Base-by-base conservation (phyloP, 2,797 vertebrate genomes). In the Limosa lapponica region DNA sequence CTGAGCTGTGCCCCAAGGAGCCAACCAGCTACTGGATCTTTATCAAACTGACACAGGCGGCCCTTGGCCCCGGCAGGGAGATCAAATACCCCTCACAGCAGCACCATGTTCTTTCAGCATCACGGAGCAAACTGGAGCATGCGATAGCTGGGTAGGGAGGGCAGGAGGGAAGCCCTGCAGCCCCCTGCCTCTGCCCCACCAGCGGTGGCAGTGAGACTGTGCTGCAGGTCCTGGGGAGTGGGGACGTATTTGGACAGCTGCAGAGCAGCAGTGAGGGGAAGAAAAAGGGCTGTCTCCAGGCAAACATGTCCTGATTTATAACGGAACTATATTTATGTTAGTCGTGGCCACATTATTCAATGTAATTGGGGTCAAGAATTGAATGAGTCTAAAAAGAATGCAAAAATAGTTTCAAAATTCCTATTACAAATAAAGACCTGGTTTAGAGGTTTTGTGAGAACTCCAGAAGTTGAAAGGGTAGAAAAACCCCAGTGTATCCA, bases 401-500 rank as follows among this genome's bases (percentile, higher is more conserved):
- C 92, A 94, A 95, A 95, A 96, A 87, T 93, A 89, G 41, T 92
- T 96, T 96, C 91, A 95, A 89, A 96, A 95, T 95, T 96, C 78
- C 74, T 82, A 55, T 95, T 89, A 92, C 89, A 95, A 94, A 91
- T 90, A 93, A 90, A 97, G 93, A 95, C 93, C 95, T 96, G 90
- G 88, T 96, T 96, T 95, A 89, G 95, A 96, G 87, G 86, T 88
- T 94, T 96, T 95, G 74, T 95, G 96, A 96, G 88, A 94, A 95
- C 81, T 95, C 37, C 81, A 95, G 86, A 95, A 96, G 90, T 94
- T 95, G 88, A 95, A 96, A 95, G 94, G 52, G 67, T 93, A 93
- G 88, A 82, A 94, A 96, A 89, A 51, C 71, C 73, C 83, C 52
- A 95, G 94, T 78, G 86, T 92, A 94, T 93, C 88, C 84, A 82